A percentile compares a stretch with the other conserved stretches of the same genome.
Conservation (phyloP, 2,888 invertebrate species). For the Germaria angustata region DNA sequence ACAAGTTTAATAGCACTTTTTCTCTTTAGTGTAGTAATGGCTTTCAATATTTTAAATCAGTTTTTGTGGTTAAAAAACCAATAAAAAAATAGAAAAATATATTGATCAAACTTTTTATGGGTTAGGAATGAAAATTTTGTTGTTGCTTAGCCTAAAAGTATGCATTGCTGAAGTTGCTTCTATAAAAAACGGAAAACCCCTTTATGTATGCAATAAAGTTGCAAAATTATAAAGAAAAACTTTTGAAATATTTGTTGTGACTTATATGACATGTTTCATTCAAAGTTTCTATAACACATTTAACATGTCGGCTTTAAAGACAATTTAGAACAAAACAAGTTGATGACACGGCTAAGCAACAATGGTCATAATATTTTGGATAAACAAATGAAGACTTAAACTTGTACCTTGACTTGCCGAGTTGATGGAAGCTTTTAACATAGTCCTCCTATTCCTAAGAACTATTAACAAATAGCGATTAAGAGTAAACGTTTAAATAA, state of each 20-base stretch:
- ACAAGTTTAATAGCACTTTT: not conserved
- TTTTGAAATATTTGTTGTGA: not conserved
- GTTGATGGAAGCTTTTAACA: too few species aligned
- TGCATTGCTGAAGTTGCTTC: conserved; percentile 3
- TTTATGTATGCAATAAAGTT: not conserved
- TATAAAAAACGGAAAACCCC: not conserved
- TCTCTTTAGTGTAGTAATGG: not conserved
- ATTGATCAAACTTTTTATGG: conserved; percentile 63
- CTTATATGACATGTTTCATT: conserved; percentile 17
- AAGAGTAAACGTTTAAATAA: too few species aligned
- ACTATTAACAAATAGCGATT: too few species aligned
- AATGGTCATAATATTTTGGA: too few species aligned
- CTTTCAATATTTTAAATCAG: not conserved
- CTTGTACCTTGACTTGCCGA: too few species aligned
- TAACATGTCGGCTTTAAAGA: not conserved
- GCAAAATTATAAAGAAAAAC: not conserved
- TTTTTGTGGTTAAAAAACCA: not conserved
- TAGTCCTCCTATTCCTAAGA: too few species aligned
- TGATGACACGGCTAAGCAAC: not conserved
- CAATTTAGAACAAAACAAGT: not conserved
- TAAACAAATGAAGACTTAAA: too few species aligned
- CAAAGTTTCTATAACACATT: conserved; percentile 22
- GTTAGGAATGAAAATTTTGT: not conserved
- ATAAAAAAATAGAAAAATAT: conserved; percentile 2
- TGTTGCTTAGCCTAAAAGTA: conserved; percentile 22